Evolutionary conservation across 2,888 invertebrate genomes (phyloP).

Genomic region (Microctonus hyperodae): DNA sequence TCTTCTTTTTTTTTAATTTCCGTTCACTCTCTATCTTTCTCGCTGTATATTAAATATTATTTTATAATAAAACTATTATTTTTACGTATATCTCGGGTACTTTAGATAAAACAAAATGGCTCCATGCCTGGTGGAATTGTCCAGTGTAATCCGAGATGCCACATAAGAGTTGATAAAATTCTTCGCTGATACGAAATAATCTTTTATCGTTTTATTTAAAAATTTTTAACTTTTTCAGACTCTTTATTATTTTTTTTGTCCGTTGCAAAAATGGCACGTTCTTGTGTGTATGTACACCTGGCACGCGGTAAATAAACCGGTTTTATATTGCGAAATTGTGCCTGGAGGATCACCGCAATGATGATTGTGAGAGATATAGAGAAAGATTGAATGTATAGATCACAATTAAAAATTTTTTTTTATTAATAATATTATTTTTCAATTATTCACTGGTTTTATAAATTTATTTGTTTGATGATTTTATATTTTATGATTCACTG

Average conservation of each 20-base stretch:
- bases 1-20: no score
- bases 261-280: slow-evolving; percentile 10
- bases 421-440: not conserved
- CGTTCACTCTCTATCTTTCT: no score
- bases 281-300: slow-evolving; percentile 30
- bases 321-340: slow-evolving; percentile 16
- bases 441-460: not conserved
- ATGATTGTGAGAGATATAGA: not conserved
- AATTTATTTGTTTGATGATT: not conserved
- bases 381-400: slow-evolving; percentile 17
- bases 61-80: not conserved
- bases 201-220: not conserved
- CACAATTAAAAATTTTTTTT: not conserved
- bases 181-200: slow-evolving; percentile 29
- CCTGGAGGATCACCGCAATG: slow-evolving; percentile 18
- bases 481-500: not conserved
- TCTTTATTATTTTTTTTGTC: slow-evolving; percentile 13
- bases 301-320: slow-evolving; percentile 17
- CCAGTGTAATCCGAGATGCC: slow-evolving; percentile 10
- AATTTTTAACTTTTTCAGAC: slow-evolving; percentile 24
- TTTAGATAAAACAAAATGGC: not conserved
- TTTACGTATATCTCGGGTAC: not conserved
- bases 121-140: slow-evolving; percentile 18
- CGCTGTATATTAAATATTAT: not conserved
- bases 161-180: slow-evolving; percentile 19